Conservation (phyloP, 2,888 invertebrate genomes). For the Zelleria hepariella region DNA sequence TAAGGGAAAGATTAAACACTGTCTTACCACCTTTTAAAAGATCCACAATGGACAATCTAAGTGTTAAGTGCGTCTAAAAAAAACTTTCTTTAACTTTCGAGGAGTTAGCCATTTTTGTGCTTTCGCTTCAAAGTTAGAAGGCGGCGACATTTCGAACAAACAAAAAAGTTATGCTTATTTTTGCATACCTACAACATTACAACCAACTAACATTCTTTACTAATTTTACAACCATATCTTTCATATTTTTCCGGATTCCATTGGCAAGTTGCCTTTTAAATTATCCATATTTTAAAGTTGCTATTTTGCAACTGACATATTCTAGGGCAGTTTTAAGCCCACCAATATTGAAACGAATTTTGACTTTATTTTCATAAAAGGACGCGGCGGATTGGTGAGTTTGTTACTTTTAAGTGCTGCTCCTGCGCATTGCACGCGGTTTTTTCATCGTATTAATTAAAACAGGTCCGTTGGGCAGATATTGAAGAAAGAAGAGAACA, state of each 20-base stretch:
- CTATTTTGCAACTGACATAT: neutral
- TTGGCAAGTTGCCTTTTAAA: neutral
- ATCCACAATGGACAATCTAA: neutral
- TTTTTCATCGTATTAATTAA: constrained; percentile 55
- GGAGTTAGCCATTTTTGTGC: neutral
- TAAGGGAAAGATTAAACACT: neutral
- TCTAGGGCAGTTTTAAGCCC: neutral
- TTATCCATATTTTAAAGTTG: neutral
- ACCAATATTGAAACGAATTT: neutral
- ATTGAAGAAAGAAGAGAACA: constrained; percentile 93
- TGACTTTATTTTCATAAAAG: neutral
- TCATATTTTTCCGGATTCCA: neutral
- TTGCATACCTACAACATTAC: neutral
- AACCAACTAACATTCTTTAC: neutral
- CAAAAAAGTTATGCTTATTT: neutral
- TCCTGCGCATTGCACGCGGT: constrained; percentile 16
- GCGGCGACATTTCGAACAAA: too few relatives aligned
- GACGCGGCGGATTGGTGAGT: constrained; percentile 21
- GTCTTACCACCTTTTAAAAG: neutral
- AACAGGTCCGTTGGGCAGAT: constrained; percentile 98
- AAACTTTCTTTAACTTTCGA: neutral
- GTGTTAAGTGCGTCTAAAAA: neutral
- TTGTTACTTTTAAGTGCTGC: constrained; percentile 10
- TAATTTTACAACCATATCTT: neutral
- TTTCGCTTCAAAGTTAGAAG: too few relatives aligned